Base-by-base conservation (phyloP, 2,113 vertebrate species). In the Aptenodytes patagonicus region DNA sequence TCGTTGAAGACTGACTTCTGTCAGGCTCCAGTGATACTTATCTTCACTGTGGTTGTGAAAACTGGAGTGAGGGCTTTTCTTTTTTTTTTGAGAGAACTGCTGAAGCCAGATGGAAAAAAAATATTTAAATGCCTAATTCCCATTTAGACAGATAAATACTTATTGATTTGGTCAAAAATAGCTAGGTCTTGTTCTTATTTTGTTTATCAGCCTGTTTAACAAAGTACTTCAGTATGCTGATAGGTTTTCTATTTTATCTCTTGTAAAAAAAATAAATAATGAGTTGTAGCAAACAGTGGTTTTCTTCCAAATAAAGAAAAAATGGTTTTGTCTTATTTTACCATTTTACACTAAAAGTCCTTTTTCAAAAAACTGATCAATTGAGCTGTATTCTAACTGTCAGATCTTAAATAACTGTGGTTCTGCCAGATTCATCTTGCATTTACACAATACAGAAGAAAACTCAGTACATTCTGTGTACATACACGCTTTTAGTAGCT, bases 241-340 rank as follows among this genome's bases (percentile, higher is more conserved):
- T 38, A 71, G 9, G 11, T 61, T 93, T 85, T 85, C 17, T 79
- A 10, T 36, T 60, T 79, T 64, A 9, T 13, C 9, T 60, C 29
- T 24, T 60, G 4, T 25, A 38, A 47, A 60, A 19, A 24, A 38
- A 21, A 42, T 42, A 42, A 42, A 42, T 42, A 36, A 57, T 4
- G 2, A 84, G 26, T 42, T 34, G 11, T 25, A 78, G 29, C 40
- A 38, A 82, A 75, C 24, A 69, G 11, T 47, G 24, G 3, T 32
- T 89, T 93, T 78, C 65, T 96, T 71, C 24, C 40, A 79, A 91
- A 75, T 60, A 68, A 87, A 84, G 38, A 78, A 93, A 88, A 94
- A 70, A 58, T 7, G 0, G 4, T n/a, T 31, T 83, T 70, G 9
- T 66, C 65, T 80, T 66, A 42, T 40, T 90, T 57, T 65, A 46